Evolutionary conservation across 92 coral and sea anemone species (phyloP).

Genomic region (Actinostola sp.): DNA sequence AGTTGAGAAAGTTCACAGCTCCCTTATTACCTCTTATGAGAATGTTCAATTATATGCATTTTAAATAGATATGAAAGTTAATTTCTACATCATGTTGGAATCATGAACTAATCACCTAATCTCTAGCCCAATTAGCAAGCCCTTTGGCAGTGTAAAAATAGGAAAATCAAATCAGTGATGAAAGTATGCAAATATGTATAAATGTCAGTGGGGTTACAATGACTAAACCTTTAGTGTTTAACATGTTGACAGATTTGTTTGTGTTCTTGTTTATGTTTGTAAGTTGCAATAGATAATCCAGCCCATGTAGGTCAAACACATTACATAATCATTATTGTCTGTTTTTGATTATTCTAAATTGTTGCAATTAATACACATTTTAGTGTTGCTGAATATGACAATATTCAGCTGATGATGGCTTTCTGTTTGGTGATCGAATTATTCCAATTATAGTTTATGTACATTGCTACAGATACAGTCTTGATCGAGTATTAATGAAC

Average conservation of each 20-base stretch:
- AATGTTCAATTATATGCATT: neutral
- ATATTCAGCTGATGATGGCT: neutral
- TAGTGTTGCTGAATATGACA: neutral
- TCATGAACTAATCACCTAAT: conserved; percentile 1
- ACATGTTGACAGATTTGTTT: conserved; percentile 15
- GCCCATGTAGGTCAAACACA: neutral
- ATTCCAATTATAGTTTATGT: neutral
- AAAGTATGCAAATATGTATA: conserved; percentile 6
- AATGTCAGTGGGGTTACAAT: neutral
- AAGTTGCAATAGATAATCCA: neutral
- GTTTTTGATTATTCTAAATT: neutral
- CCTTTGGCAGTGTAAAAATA: neutral
- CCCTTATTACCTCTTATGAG: neutral
- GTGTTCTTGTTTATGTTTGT: conserved; percentile 4
- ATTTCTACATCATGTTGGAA: neutral
- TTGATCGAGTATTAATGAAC: no score
- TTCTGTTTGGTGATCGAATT: neutral
- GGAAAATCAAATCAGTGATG: neutral
- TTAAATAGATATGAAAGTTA: neutral
- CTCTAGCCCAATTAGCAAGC: neutral
- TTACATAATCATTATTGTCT: neutral
- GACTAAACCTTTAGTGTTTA: conserved; percentile 9
- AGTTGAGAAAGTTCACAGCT: neutral
- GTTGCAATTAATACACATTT: conserved; percentile 11
- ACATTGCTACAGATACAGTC: no score